These are phyloP conservation scores for Butastur rufipennis DNA, from an alignment of 2,113 vertebrate species.

Conservation along the genomic window DNA sequence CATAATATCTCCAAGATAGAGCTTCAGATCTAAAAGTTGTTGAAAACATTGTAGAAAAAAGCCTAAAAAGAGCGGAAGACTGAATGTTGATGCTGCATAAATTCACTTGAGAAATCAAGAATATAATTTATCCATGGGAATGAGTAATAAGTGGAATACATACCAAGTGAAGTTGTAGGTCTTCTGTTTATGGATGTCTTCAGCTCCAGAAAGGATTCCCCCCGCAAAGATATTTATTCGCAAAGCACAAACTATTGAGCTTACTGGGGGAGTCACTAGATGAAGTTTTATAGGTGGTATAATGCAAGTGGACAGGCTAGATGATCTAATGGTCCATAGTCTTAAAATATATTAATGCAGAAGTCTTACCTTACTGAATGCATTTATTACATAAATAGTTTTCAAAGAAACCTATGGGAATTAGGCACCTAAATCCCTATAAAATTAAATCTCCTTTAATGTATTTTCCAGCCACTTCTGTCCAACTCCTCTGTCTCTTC, in stretches of 20 bases:
- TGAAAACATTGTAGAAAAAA: not conserved
- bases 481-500: not conserved
- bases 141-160: not conserved
- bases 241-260: not conserved
- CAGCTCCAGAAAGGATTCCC: not conserved
- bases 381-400: not conserved
- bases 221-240: fast-evolving
- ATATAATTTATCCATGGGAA: not conserved
- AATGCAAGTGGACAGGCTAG: not conserved
- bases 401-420: not conserved
- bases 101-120: not conserved
- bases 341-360: not conserved
- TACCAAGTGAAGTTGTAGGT: not conserved
- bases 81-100: not conserved
- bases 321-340: not conserved
- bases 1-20: not conserved
- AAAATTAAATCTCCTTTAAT: not conserved
- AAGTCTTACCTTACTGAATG: not conserved
- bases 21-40: not conserved
- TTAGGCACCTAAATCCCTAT: not conserved
- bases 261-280: not conserved
- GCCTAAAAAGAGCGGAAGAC: not conserved
- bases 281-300: not conserved
- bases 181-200: not conserved
- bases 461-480: not conserved